A percentile compares a stretch with the other conserved stretches of the same genome.
These are phyloP conservation scores for Harpagoxenus sublaevis DNA, from an alignment of 2,888 invertebrate genomes.

Conservation along the genomic window DNA sequence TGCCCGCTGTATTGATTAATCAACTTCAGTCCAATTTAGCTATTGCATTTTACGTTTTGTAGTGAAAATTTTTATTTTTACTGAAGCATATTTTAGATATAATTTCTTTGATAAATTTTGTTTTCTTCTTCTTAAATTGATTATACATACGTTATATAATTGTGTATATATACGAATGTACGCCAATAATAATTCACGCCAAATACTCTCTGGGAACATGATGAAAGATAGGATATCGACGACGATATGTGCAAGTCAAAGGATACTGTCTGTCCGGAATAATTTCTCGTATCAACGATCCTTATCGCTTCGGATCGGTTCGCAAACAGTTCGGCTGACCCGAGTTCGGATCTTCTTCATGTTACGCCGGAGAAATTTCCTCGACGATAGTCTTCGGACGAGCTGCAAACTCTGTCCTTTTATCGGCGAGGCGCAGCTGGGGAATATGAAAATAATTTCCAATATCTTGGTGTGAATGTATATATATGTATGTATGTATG, in stretches of 20 bases:
- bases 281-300: slow-evolving; percentile 23
- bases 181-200: neutral
- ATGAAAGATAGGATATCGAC: neutral
- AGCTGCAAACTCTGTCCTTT: slow-evolving; percentile 35
- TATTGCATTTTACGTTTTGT: neutral
- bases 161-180: neutral
- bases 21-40: neutral
- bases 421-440: slow-evolving; percentile 51
- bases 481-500: too few species aligned
- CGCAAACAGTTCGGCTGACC: slow-evolving; percentile 27
- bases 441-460: slow-evolving; percentile 44
- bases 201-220: neutral
- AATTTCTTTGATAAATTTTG: neutral
- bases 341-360: slow-evolving; percentile 20
- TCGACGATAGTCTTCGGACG: neutral
- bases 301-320: slow-evolving; percentile 22
- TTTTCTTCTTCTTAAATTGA: too few species aligned
- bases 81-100: neutral
- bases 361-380: slow-evolving; percentile 18
- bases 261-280: neutral
- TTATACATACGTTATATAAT: too few species aligned
- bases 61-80: neutral
- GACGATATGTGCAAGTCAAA: neutral
- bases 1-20: neutral
- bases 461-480: neutral